Evolutionary conservation across 2,113 vertebrate species (phyloP), one percentile per base, ranked within the genome.

Genomic region (Australoheros scitulus): DNA sequence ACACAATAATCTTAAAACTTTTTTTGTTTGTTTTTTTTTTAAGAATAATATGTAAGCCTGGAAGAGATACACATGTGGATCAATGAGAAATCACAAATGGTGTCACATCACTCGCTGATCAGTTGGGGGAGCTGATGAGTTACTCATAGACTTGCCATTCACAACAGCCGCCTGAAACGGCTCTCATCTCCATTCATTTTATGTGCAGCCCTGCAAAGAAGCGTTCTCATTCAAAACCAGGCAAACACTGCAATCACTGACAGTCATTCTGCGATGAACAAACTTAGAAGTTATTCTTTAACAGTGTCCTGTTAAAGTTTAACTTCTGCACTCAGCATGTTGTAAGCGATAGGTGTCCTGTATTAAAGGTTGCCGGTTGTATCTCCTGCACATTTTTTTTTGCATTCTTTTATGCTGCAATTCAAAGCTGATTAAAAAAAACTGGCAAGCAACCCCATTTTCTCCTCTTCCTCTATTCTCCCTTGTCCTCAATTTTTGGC

Each of bases 121-220:
- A 82, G 22, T 11, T 5, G 84, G 79, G 20, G 87, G 82, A 3
- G 87, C 89, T 81, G 55, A 18, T 41, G 84, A 85, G 85, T 74
- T 34, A 6, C 22, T 47, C 2, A 60, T 41, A 6, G 77, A 6
- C 22, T 17, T 38, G 8, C 79, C 88, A 90, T 94, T 94, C 92
- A 92, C 80, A 89, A 79, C 3, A 68, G 80, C 79, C 38, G 86
- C 80, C 79, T 47, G 87, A 79, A 50, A 3, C 7, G 2, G 60
- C 2, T 43, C 78, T 50, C 61, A 52, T 3, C 1, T 63, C 85
- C 93, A 90, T 93, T 94, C 91, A 92, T 24, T 81, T 83, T 55
- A 79, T 77, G 56, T 15, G 60, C 80, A 52, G 61, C 32, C 1
- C 79, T 70, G 79, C 26, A 68, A 38, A 70, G 50, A 17, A 79